A percentile compares a stretch with the other conserved stretches of the same genome.
These are phyloP conservation scores for Apodemia mormo DNA, from an alignment of 2,888 invertebrate genomes.

Conservation along the genomic window DNA sequence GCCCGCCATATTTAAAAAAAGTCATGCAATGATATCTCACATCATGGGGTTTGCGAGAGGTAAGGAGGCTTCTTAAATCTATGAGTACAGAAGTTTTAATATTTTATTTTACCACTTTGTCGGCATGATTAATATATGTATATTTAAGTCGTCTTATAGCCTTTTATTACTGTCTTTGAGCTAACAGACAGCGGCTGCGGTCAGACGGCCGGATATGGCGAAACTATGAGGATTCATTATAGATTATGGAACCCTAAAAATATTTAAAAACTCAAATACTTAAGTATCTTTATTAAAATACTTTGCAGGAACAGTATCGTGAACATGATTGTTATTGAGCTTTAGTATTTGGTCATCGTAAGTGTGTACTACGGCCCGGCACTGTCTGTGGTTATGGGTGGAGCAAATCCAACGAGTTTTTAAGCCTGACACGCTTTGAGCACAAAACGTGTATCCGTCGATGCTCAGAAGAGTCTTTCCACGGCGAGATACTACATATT, in stretches of 20 bases:
- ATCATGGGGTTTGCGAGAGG: no score
- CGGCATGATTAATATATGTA: no score
- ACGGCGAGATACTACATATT: slow-evolving; percentile 37
- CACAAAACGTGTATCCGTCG: slow-evolving; percentile 43
- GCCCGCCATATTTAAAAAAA: no score
- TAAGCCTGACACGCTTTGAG: slow-evolving; percentile 19
- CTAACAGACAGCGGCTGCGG: no score
- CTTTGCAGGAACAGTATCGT: slow-evolving; percentile 10
- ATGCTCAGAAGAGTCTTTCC: slow-evolving; percentile 40
- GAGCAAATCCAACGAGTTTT: slow-evolving; percentile 49
- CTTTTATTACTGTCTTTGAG: no score
- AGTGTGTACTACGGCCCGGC: slow-evolving; percentile 42
- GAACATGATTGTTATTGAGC: slow-evolving; percentile 37
- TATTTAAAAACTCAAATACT: not conserved
- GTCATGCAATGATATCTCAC: no score
- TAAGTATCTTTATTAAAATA: not conserved
- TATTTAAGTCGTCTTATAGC: no score
- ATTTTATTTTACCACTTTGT: no score
- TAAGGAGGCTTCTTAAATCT: no score
- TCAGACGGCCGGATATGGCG: no score
- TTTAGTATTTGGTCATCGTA: slow-evolving; percentile 38
- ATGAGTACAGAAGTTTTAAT: no score
- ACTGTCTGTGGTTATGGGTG: slow-evolving; percentile 42
- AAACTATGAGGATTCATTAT: no score
- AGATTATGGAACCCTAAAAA: not conserved